These are phyloP conservation scores for Sternarchorhynchus goeldii DNA, from an alignment of 2,797 vertebrate genomes.

Conservation along the genomic window DNA sequence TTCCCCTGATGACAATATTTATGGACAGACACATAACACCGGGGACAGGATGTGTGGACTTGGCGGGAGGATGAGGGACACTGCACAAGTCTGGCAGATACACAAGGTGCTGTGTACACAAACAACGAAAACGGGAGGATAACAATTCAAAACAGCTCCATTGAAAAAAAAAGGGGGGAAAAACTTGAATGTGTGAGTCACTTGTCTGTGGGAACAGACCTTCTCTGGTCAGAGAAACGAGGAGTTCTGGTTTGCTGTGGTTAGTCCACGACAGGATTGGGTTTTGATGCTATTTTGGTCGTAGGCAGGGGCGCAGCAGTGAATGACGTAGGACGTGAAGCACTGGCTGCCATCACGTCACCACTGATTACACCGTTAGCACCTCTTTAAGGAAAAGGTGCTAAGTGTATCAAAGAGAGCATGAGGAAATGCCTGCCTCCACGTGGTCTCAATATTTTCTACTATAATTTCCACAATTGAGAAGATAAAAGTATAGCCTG, in stretches of 20 bases:
- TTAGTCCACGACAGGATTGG: too few species aligned
- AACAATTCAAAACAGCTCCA: slow-evolving; percentile 11
- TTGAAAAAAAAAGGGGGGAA: not conserved
- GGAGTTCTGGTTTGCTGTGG: not conserved
- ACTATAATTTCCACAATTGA: not conserved
- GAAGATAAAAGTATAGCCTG: not conserved
- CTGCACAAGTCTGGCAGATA: slow-evolving; percentile 19
- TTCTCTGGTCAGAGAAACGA: not conserved
- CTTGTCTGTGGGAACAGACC: not conserved
- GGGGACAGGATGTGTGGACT: slow-evolving; percentile 41
- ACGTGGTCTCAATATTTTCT: not conserved
- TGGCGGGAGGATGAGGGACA: slow-evolving; percentile 35
- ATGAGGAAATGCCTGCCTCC: not conserved
- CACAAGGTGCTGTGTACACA: slow-evolving; percentile 21
- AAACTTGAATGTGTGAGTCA: not conserved
- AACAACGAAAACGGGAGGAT: slow-evolving; percentile 15
- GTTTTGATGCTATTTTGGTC: too few species aligned
- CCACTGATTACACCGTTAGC: too few species aligned
- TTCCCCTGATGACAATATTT: slow-evolving; percentile 53
- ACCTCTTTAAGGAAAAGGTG: too few species aligned
- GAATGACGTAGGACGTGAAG: too few species aligned
- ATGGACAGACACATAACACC: slow-evolving; percentile 50
- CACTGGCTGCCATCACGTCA: too few species aligned
- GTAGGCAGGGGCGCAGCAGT: too few species aligned
- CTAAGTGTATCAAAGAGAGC: not conserved